These are phyloP conservation scores for Orcinus orca DNA, from an alignment of 2,113 vertebrate species.

Conservation along the genomic window DNA sequence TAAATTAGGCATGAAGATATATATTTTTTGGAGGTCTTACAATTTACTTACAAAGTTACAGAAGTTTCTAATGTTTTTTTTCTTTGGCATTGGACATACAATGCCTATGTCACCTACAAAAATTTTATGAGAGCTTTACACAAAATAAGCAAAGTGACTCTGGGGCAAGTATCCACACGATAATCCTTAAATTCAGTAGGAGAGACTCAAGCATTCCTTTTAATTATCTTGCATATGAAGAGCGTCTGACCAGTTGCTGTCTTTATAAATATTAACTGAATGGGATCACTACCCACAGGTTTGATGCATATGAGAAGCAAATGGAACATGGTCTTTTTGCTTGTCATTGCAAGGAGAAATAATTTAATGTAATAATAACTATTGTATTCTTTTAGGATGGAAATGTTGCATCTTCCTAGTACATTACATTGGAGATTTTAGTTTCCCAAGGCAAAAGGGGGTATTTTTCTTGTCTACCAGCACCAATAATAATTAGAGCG, in stretches of 20 bases:
- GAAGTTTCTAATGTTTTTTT: not conserved
- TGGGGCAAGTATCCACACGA: not conserved
- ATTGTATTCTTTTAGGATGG: not conserved
- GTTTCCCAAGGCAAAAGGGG: slow-evolving; percentile 27
- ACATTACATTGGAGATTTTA: not conserved
- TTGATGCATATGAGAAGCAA: not conserved
- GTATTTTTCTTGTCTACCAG: slow-evolving; percentile 21
- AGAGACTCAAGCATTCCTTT: not conserved
- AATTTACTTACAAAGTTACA: not conserved
- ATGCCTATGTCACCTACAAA: not conserved
- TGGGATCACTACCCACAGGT: not conserved
- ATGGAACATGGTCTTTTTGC: not conserved
- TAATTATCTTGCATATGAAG: not conserved
- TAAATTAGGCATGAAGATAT: not conserved
- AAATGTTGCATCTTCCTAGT: not conserved
- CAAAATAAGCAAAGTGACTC: not conserved
- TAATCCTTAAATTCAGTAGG: not conserved
- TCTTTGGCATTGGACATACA: not conserved
- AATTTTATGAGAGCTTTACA: not conserved
- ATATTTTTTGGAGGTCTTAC: not conserved
- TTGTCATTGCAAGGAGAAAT: slow-evolving; percentile 2
- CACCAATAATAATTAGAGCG: slow-evolving; percentile 57
- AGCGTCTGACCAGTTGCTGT: not conserved
- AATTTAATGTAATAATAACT: slow-evolving; percentile 18
- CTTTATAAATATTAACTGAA: not conserved